Base-by-base conservation (phyloP, 2,888 invertebrate genomes). In the Ctenicera cuprea region DNA sequence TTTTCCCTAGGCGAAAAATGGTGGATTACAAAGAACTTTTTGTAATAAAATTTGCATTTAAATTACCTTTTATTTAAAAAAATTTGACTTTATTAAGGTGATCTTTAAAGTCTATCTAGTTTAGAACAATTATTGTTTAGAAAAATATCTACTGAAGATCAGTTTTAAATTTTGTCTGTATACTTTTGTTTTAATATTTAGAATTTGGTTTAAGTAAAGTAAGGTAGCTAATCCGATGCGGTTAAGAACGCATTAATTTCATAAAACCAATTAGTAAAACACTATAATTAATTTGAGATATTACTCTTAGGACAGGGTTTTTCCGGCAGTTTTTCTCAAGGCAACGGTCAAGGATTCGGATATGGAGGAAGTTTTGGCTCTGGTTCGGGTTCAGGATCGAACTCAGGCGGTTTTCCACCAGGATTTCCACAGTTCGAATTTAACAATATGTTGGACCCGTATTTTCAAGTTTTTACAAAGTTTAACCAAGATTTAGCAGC, bases 21-120 rank as follows among this genome's bases (percentile, higher is more conserved):
- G 11, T 45, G 5, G 26, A 14, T 30, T 54, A 30, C 54, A 30
- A 54, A 54, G 12, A 54, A 54, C 54, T 54, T 54, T 8, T 7
- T 30, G 18, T 63, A 63, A 63, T 48, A 8, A 48, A 48, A 45
- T 63, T 63, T 63, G 48, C 63, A 63, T 63, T 14, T 63, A 63
- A 33, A 63, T 63, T 45, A 48, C 33, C 1, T 9, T 48, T 63
- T 63, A 63, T 63, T 48, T 63, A 48, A 63, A 62, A 43, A 33
- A 45, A 8, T 30, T 7, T n/a, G 30, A 8, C 30, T 54, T 54
- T 3, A 52, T 3, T 16, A 3, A 16, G 7, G 4, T 48, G 4
- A 18, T 48, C 1, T 48, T 48, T 48, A 11, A 48, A 48, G 9
- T 14, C 18, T 16, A 18, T 16, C 11, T 48, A 16, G 5, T 33